These are phyloP conservation scores for Amphipoea oculea DNA, from an alignment of 2,888 invertebrate species.

Conservation along the genomic window DNA sequence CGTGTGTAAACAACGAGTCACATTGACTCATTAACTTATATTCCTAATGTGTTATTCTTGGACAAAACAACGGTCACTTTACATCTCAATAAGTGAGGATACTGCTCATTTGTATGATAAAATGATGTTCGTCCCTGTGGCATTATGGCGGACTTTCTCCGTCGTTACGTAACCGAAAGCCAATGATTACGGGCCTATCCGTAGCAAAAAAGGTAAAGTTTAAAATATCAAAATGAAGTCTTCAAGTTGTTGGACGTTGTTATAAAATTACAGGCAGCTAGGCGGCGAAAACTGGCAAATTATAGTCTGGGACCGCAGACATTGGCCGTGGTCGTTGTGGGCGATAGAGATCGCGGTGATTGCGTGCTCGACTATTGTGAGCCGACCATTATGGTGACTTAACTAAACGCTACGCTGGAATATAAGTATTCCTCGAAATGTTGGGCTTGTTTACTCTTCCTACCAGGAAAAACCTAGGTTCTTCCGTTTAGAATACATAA, in stretches of 20 bases:
- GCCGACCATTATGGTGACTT: slow-evolving; percentile 78
- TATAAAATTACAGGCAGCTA: slow-evolving; percentile 87
- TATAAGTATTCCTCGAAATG: slow-evolving; percentile 58
- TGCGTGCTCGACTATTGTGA: slow-evolving; percentile 79
- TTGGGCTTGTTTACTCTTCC: slow-evolving; percentile 37
- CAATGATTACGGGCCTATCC: slow-evolving; percentile 74
- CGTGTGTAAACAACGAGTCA: slow-evolving; percentile 82
- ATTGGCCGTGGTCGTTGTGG: slow-evolving; percentile 77
- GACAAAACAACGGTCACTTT: slow-evolving; percentile 69
- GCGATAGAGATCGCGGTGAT: slow-evolving; percentile 82
- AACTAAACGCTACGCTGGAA: slow-evolving; percentile 69
- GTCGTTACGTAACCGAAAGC: slow-evolving; percentile 75
- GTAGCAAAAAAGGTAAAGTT: slow-evolving; percentile 74
- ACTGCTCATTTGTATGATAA: slow-evolving; percentile 64
- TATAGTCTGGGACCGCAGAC: slow-evolving; percentile 84
- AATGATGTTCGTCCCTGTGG: slow-evolving; percentile 57
- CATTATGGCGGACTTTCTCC: slow-evolving; percentile 63
- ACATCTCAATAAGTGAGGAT: slow-evolving; percentile 72
- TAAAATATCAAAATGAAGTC: slow-evolving; percentile 83
- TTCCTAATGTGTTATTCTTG: slow-evolving; percentile 71
- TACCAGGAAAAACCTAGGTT: background rate
- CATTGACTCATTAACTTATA: slow-evolving; percentile 79
- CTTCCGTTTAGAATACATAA: background rate
- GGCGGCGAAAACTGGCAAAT: slow-evolving; percentile 88
- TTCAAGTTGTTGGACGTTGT: slow-evolving; percentile 81